Conservation (phyloP, 2,113 vertebrate species). For the Dicentrarchus labrax region DNA sequence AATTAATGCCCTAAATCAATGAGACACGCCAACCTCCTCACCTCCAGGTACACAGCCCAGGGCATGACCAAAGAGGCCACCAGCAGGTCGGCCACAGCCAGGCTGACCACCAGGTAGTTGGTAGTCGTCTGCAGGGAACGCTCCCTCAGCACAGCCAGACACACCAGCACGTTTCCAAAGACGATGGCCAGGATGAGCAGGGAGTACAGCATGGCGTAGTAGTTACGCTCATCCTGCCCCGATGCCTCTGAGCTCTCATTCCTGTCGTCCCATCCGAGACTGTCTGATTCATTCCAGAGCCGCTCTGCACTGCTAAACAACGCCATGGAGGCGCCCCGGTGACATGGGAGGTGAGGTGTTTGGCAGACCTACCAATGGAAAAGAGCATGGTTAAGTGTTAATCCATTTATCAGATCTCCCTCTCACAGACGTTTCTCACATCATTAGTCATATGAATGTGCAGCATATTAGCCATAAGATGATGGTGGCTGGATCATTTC, state of each 20-base stretch:
- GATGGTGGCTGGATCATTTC: conserved; percentile 8
- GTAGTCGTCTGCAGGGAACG: conserved; percentile 92
- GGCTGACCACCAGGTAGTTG: conserved; percentile 96
- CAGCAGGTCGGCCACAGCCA: conserved; percentile 93
- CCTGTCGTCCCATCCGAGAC: conserved; percentile 67
- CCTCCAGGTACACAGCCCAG: conserved; percentile 96
- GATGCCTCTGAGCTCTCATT: conserved; percentile 80
- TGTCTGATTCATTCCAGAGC: conserved; percentile 84
- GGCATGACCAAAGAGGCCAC: conserved; percentile 96
- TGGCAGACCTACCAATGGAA: conserved; percentile 71
- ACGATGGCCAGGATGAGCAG: conserved; percentile 92
- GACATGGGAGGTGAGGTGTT: conserved; percentile 73
- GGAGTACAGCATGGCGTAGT: conserved; percentile 92
- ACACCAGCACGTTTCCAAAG: conserved; percentile 94
- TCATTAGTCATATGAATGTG: conserved; percentile 31
- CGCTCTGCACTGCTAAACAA: conserved; percentile 83
- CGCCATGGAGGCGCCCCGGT: conserved; percentile 82
- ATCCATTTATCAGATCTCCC: neutral
- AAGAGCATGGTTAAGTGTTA: conserved; percentile 24
- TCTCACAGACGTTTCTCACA: conserved; percentile 16
- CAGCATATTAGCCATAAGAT: conserved; percentile 7
- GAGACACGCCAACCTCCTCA: conserved; percentile 75
- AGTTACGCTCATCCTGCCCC: conserved; percentile 79
- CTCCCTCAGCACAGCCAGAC: conserved; percentile 91
- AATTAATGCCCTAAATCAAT: neutral